Evolutionary conservation across 1,140 invertebrate species (phyloP), one percentile per base, ranked within the genome.

Genomic region (Drosophila bipectinata): DNA sequence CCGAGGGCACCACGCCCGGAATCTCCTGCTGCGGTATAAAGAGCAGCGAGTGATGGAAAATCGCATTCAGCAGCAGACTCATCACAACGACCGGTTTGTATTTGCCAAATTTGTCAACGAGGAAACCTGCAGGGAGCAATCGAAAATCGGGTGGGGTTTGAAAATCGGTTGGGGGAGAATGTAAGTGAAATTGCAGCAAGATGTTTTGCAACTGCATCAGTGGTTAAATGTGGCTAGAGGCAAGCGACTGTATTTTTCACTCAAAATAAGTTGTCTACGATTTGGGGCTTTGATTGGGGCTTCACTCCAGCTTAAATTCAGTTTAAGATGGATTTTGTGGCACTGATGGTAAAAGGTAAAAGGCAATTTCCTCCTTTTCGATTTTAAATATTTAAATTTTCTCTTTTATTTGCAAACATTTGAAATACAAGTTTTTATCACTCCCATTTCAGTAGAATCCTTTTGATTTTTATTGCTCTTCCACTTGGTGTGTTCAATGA

Each of bases 31-130:
- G 95, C 7, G 95, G 95, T 75, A 96, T 95, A 63, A 95, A 92
- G 55, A 96, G 93, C 75, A 96, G 83, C 14, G 95, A 94, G 84
- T 96, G 95, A 91, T 96, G 95, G 79, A 96, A 95, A 18, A 94
- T 92, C 26, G 95, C 95, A 90, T 95, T 96, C 55, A 95, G 91
- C 44, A 96, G 93, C 51, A 96, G 93, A 63, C 95, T 94, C 59
- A 95, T 93, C 75, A 96, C 94, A 41, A 96, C 94, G 12, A 97
- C 95, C 4, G 94, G 94, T 88, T 96, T 96, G 83, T 96, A 97
- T 91, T 96, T 95, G 47, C 96, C 96, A 84, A 96, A 95, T 92
- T 95, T 96, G 91, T 97, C 96, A 67, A 96, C 96, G 63, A 96
- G 91, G 92, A 96, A 96, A 77, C 96, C 95, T 95, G 66, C 39